Conservation (phyloP, 2,888 invertebrate genomes). For the Erebia epiphron region DNA sequence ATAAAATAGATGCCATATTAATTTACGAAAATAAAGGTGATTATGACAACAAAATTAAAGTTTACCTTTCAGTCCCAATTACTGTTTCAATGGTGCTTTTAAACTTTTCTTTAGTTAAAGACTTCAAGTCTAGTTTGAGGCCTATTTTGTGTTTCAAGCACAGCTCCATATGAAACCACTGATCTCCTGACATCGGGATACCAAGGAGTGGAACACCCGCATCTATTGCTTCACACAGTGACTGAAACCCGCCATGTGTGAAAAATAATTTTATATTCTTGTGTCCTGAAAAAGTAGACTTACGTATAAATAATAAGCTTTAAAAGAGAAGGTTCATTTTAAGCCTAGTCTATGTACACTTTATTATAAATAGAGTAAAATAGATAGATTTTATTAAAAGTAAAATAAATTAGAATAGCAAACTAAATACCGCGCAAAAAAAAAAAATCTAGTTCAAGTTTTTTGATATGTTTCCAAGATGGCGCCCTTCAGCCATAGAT, state of each 20-base stretch:
- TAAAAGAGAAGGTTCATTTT: too few relatives aligned
- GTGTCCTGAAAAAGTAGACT: constrained; percentile 51
- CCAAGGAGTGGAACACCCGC: constrained; percentile 61
- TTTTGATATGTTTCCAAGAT: too few relatives aligned
- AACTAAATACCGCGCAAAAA: too few relatives aligned
- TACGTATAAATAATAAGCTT: not conserved
- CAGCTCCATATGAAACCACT: constrained; percentile 13
- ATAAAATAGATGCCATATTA: too few relatives aligned
- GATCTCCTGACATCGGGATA: constrained; percentile 51
- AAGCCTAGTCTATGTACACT: too few relatives aligned
- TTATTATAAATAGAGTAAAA: too few relatives aligned
- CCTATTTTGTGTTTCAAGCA: constrained; percentile 2
- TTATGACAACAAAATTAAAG: not conserved
- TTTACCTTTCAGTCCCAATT: constrained; percentile 1
- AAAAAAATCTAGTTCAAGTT: too few relatives aligned
- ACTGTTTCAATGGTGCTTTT: constrained; percentile 1
- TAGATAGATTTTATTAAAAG: too few relatives aligned
- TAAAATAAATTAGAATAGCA: too few relatives aligned
- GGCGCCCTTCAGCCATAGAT: too few relatives aligned
- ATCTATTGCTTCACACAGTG: constrained; percentile 64
- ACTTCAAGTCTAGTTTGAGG: constrained; percentile 5
- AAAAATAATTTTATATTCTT: constrained; percentile 69
- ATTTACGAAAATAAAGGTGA: too few relatives aligned
- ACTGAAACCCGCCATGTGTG: constrained; percentile 69
- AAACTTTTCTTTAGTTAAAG: constrained; percentile 4